Evolutionary conservation across 2,113 vertebrate genomes (phyloP), one percentile per base, ranked within the genome.

Genomic region (Recurvirostra avosetta): DNA sequence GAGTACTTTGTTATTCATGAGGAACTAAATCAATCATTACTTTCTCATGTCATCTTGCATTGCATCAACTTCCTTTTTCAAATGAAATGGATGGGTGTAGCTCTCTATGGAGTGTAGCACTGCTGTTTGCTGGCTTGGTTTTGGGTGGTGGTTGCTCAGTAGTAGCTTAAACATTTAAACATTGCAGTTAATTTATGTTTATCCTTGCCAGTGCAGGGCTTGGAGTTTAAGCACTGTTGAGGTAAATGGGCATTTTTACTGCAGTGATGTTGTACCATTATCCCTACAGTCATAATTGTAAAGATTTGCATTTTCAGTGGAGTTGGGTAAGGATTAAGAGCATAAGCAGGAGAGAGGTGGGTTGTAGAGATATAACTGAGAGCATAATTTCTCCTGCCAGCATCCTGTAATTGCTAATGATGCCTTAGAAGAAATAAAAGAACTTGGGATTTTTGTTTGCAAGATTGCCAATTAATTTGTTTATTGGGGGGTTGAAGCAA

Each of bases 21-120:
- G 71, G 71, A 91, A 29, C 87, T 91, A 67, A 90, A 92, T 94
- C 97, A 92, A 43, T 95, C 89, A 82, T 94, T 92, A 85, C 77
- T 95, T 92, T 95, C 94, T 95, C 93, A 90, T 97, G 95, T 94
- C 92, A 85, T 93, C 92, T 95, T 92, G 71, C 71, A 77, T 97
- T 97, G 94, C 97, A 88, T 96, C 92, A 97, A 71, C 97, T 97
- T 95, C 95, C 95, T 91, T 85, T 92, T 91, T 40, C 41, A 94
- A 66, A 86, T 92, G 17, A 95, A 94, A 90, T 92, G 77, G 41
- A 85, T 97, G 96, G 95, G 94, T 94, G 96, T 97, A 95, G 83
- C 77, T 87, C 66, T 55, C 40, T 74, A 12, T 59, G 41, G 73
- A 89, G 76, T 56, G 77, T 59, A 86, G 61, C 59, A 81, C 47